Evolutionary conservation across 2,797 vertebrate species (phyloP).

Genomic region (Pitangus sulphuratus): DNA sequence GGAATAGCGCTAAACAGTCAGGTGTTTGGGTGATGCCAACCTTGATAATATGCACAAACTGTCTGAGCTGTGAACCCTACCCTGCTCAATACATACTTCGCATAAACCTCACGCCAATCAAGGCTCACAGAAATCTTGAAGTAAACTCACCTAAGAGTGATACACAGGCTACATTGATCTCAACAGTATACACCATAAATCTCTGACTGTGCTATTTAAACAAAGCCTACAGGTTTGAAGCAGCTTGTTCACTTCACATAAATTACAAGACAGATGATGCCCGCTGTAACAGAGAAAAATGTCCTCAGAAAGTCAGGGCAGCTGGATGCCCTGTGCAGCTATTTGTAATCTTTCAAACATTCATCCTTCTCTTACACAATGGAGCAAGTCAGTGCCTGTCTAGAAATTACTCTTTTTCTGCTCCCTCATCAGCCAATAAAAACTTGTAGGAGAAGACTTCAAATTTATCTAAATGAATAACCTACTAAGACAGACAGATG

Average conservation of each 20-base stretch:
- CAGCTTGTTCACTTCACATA: background rate
- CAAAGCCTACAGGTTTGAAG: background rate
- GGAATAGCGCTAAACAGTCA: background rate
- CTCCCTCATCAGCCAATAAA: background rate
- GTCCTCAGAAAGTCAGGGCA: background rate
- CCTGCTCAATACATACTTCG: background rate
- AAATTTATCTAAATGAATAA: background rate
- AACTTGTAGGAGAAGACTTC: background rate
- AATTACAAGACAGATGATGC: background rate
- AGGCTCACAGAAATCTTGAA: background rate
- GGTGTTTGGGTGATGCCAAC: background rate
- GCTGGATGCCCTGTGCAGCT: background rate
- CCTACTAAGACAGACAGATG: background rate
- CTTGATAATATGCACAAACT: background rate
- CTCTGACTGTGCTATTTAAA: background rate
- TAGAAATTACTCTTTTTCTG: background rate
- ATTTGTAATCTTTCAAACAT: background rate
- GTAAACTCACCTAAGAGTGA: background rate
- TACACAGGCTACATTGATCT: background rate
- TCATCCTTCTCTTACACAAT: background rate
- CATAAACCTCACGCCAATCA: background rate
- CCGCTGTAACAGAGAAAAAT: background rate
- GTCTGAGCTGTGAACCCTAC: background rate
- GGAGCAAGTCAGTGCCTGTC: background rate
- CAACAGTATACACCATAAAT: background rate